Base-by-base conservation (phyloP, 2,797 vertebrate species). In the Myripristis jacobus region DNA sequence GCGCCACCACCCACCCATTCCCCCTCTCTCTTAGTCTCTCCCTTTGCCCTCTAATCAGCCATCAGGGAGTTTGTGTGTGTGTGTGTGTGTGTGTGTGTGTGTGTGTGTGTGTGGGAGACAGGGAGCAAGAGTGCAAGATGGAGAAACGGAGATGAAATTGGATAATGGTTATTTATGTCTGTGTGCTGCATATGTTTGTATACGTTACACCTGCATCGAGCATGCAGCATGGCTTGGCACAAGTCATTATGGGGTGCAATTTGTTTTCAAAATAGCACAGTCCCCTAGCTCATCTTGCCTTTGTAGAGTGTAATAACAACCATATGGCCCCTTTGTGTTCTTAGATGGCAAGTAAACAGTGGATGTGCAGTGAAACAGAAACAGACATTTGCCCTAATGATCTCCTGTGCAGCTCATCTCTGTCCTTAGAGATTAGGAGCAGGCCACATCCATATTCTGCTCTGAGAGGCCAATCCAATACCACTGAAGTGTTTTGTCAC, bases 311-410 rank as follows among this genome's bases (percentile, higher is more conserved):
- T 57, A 62, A 15, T 66, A 25, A 68, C 70, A 73, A 63, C 77
- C 79, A 73, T 76, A 59, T 79, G 81, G 70, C 61, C 77, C 66
- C 61, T 83, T 87, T 87, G 73, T 77, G 60, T 79, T 80, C 77
- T 66, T 51, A 63, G 71, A 81, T 82, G 80, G 80, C 71, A 58
- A 46, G 61, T 65, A 80, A 83, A 86, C 67, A 76, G 76, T 65
- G 47, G 55, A 60, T 86, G 79, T 76, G 75, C 85, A 85, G 68
- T 75, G 82, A 81, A 80, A 90, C 82, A 83, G 70, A 88, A 90
- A 84, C 80, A 71, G 75, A 87, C 83, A 66, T 84, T 89, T 80
- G 82, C 66, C 76, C 81, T 85, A 90, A 90, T 89, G 85, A 88
- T 90, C 78, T 80, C 64, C 75, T 66, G 53, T 24, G 57, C 77